These are phyloP conservation scores for Odontamblyopus rebecca DNA, from an alignment of 2,797 vertebrate species.

Conservation along the genomic window DNA sequence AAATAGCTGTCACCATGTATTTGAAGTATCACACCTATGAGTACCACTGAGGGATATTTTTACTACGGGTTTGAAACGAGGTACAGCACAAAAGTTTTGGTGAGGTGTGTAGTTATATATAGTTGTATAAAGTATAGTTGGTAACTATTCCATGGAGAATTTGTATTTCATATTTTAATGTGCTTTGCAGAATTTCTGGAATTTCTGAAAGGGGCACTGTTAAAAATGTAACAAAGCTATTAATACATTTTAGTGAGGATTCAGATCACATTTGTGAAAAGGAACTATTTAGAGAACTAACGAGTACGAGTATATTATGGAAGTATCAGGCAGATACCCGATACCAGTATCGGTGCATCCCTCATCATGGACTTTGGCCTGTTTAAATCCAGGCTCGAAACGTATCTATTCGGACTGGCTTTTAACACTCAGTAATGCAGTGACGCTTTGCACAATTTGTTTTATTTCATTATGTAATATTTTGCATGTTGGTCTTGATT, in stretches of 20 bases:
- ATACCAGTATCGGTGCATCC: no score
- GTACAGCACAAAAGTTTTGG: background rate
- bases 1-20: conserved; percentile 58
- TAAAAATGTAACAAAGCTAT: background rate
- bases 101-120: background rate
- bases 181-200: background rate
- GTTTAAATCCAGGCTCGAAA: no score
- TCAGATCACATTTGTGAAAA: background rate
- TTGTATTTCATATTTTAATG: background rate
- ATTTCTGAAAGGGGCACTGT: background rate
- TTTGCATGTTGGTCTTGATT: no score
- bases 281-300: background rate
- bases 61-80: conserved; percentile 36
- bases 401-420: no score
- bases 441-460: no score
- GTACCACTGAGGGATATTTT: conserved; percentile 37
- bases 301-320: no score
- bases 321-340: no score
- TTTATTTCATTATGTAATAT: no score
- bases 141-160: conserved; percentile 10
- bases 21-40: conserved; percentile 41
- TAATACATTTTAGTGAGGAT: background rate
- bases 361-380: no score
- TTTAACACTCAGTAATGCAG: no score
- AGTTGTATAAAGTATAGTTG: no score